Conservation (phyloP, 1,140 invertebrate species). For the Euura saliciscinereae region DNA sequence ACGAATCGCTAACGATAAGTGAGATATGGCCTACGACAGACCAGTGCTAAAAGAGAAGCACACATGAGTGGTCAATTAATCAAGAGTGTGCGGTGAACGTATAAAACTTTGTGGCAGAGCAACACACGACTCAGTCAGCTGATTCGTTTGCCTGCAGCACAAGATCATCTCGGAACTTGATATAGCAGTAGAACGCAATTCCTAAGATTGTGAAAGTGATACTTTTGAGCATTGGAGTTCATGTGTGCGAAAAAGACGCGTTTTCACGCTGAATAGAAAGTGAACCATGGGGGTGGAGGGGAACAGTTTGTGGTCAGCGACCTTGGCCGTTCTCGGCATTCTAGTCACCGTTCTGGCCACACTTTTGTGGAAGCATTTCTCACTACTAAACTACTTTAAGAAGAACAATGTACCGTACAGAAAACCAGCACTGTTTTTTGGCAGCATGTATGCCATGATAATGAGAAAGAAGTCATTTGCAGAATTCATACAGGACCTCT, state of each 20-base stretch:
- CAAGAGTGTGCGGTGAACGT: too few relatives aligned
- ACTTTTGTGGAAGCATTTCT: background rate
- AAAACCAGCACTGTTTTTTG: conserved; percentile 27
- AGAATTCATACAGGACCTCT: conserved; percentile 20
- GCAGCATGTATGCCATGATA: conserved; percentile 26
- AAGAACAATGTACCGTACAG: background rate
- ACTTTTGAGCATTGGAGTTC: too few relatives aligned
- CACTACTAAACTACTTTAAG: background rate
- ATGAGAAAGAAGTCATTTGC: conserved; percentile 23
- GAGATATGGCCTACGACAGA: too few relatives aligned
- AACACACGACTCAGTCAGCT: too few relatives aligned
- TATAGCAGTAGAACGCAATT: too few relatives aligned
- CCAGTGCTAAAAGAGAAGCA: too few relatives aligned
- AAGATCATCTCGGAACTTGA: too few relatives aligned
- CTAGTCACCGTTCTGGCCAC: background rate
- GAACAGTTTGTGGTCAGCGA: background rate
- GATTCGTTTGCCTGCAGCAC: too few relatives aligned
- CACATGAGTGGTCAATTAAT: too few relatives aligned
- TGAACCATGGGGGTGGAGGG: background rate
- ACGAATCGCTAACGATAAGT: too few relatives aligned
- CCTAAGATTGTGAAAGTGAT: background rate
- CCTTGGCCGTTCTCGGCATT: background rate
- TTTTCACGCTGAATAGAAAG: background rate
- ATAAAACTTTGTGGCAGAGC: too few relatives aligned
- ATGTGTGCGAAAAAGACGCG: too few relatives aligned